Base-by-base conservation (phyloP, 2,888 invertebrate species). In the Anodontia alba region DNA sequence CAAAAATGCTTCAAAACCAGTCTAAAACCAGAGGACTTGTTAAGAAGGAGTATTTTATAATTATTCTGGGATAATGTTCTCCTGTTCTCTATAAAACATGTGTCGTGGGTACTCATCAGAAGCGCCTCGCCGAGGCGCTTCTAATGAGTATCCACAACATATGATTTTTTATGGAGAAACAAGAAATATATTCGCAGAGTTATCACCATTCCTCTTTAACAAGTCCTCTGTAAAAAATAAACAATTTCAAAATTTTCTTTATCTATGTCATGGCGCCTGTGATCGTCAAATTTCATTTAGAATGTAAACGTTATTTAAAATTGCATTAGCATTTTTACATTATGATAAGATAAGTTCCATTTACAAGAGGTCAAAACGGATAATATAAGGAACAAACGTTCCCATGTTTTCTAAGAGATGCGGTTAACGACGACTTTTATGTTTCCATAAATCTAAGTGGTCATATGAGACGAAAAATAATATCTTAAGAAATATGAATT, bases 401-500 rank as follows among this genome's bases (percentile, higher is more conserved):
- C 33, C 12, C 33, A 31, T 33, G 62, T 33, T 62, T 33, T 33
- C 57, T 26, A 10, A 23, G 57, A 57, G 5, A 57, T 57, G 57
- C 3, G 29, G 57, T 57, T n/a, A 23, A n/a, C 12, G 12, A 38
- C 5, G 12, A 38, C 5, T 8, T 38, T 5, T 38, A 8, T 8
- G 38, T 38, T 33, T 62, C 33, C 62, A 62, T 62, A 62, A 62
- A 62, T 62, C 33, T 62, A 62, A 33, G 33, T 5, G 17, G 62
- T 20, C 62, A 62, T 33, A 15, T 33, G 62, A 62, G 31, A 62
- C 33, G 5, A 33, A 8, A 17, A 31, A 62, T 29, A 20, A 10
- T 20, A 62, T 62, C 62, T 62, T n/a, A 62, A 62, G 62, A 62
- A 62, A 33, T n/a, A 33, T 62, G 62, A 62, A 62, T 62, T 62